These are phyloP conservation scores for Polypterus senegalus DNA, from an alignment of 2,113 vertebrate species.

Conservation along the genomic window DNA sequence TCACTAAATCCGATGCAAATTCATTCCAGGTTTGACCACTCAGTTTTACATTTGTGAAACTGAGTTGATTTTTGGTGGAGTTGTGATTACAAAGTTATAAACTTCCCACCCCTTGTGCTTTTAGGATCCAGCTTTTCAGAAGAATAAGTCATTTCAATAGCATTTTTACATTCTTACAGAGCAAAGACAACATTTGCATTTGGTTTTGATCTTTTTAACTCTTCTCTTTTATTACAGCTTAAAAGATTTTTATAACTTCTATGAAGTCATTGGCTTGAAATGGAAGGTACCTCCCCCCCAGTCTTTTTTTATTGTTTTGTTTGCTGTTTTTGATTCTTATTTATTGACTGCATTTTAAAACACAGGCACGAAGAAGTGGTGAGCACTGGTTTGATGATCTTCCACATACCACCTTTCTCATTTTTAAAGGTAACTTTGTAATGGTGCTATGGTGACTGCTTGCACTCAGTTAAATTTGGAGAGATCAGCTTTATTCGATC, in stretches of 20 bases:
- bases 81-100: too few relatives aligned
- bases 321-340: background rate
- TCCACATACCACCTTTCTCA: constrained; percentile 82
- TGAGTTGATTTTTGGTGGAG: too few relatives aligned
- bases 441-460: too few relatives aligned
- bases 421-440: constrained; percentile 73
- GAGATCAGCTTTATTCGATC: too few relatives aligned
- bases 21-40: too few relatives aligned
- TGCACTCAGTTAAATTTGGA: too few relatives aligned
- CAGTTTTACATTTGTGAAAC: too few relatives aligned
- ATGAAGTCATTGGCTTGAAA: constrained; percentile 84
- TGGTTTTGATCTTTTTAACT: constrained; percentile 23
- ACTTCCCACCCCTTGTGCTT: too few relatives aligned
- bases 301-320: background rate
- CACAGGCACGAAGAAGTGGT: constrained; percentile 66
- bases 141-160: too few relatives aligned
- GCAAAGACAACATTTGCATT: background rate
- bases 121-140: too few relatives aligned
- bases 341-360: background rate
- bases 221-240: constrained; percentile 48
- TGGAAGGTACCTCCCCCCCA: constrained; percentile 70
- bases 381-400: constrained; percentile 96
- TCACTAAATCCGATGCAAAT: too few relatives aligned
- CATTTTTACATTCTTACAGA: too few relatives aligned
- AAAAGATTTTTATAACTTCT: constrained; percentile 90